Evolutionary conservation across 2,888 invertebrate species (phyloP).

Genomic region (Pristionchus mayeri): DNA sequence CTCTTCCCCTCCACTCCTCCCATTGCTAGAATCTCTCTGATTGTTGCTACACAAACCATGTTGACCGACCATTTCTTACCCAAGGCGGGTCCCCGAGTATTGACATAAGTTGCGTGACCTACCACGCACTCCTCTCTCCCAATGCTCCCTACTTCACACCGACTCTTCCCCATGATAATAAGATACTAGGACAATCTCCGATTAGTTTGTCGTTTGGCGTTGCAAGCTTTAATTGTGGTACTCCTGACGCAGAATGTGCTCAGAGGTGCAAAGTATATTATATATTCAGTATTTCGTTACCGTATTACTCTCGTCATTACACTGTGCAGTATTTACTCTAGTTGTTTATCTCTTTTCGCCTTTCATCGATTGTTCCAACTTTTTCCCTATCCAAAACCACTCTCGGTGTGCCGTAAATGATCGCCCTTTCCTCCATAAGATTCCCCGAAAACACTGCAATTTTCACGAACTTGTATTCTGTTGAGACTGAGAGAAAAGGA

Average conservation of each 20-base stretch:
- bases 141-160: not conserved
- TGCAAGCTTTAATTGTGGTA: conserved; percentile 1
- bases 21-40: not conserved
- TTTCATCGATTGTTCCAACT: conserved; percentile 1
- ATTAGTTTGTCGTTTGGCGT: not conserved
- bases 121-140: not conserved
- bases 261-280: conserved; percentile 6
- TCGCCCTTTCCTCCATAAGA: not conserved
- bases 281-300: conserved; percentile 18
- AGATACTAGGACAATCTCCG: not conserved
- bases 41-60: conserved; percentile 16
- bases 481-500: conserved; percentile 21
- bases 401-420: conserved; percentile 41
- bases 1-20: not conserved
- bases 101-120: conserved; percentile 16
- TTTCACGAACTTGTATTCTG: not conserved
- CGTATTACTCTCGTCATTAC: not conserved
- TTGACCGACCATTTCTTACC: conserved; percentile 30
- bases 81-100: conserved; percentile 36
- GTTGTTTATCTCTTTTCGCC: not conserved
- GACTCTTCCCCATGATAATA: conserved; percentile 10
- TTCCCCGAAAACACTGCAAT: not conserved
- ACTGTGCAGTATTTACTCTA: conserved; percentile 39
- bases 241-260: conserved; percentile 25
- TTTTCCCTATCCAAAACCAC: conserved; percentile 20